Evolutionary conservation across 2,113 vertebrate genomes (phyloP), one percentile per base, ranked within the genome.

Genomic region (Ceuthmochares aereus): DNA sequence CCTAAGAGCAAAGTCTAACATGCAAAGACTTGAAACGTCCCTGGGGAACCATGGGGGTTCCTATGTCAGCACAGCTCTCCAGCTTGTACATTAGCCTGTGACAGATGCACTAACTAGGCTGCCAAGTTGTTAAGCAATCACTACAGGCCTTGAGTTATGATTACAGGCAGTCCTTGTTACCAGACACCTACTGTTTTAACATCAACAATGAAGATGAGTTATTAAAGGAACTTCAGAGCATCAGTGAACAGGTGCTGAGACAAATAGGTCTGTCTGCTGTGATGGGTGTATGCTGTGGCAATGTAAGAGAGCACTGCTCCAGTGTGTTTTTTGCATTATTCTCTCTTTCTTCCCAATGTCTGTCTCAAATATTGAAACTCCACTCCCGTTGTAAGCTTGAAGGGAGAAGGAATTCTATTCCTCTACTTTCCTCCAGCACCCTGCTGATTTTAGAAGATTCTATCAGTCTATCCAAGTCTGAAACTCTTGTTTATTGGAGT

Each of bases 141-240:
- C 64, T 56, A 62, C 59, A 59, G 73, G 76, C 51, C 52, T 52
- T 1, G 2, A 70, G 47, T 67, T 72, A 74, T 25, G 60, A 72
- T 55, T 59, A 32, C 74, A 89, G 47, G 40, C 73, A 84, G 74
- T 14, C 34, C 60, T 43, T 77, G 55, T 58, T 67, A 45, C 17
- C 86, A 90, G 86, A 72, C 64, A 78, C 52, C 69, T 74, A 84
- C 55, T 77, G 86, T 80, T 74, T 86, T n/a, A 88, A 67, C 76
- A 80, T 43, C 83, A 84, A 32, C 79, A 80, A 21, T 45, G 70
- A 87, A 55, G 51, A 77, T 74, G 88, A 94, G 51, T 94, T 94
- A 96, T 51, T 59, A 47, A 83, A 89, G 64, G n/a, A 58, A 47
- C 70, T 75, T 63, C 3, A 3, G 78, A 94, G 49, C 62, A 73